phyloP scores from a whole-genome alignment of 2,888 invertebrate genomes.

The Sinhomidia bicolor region DNA sequence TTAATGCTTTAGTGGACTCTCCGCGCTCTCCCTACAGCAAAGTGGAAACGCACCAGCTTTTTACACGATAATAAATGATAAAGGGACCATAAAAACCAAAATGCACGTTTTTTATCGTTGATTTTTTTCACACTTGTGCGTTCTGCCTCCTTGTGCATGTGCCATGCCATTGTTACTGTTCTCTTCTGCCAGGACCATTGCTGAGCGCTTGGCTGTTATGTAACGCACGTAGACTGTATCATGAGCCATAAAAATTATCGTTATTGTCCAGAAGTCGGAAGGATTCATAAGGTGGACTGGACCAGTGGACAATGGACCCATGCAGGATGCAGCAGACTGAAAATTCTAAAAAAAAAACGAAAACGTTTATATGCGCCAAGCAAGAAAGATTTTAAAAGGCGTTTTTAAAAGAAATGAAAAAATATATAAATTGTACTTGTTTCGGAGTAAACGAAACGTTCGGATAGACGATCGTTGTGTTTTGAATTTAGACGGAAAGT shows the following conservation, averaged over 20 bases:
- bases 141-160: too few species aligned
- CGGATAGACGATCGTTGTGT: too few species aligned
- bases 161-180: conserved; percentile 18
- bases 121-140: conserved; percentile 50
- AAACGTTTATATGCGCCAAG: conserved; percentile 29
- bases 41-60: not conserved
- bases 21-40: not conserved
- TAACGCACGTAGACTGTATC: conserved; percentile 15
- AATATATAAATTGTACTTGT: too few species aligned
- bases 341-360: too few species aligned
- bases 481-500: not conserved
- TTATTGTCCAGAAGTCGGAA: conserved; percentile 25
- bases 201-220: not conserved
- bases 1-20: conserved; percentile 33
- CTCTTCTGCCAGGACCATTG: not conserved
- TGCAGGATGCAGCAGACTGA: not conserved
- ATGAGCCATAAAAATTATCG: conserved; percentile 25
- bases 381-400: conserved; percentile 7
- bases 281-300: not conserved
- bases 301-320: not conserved
- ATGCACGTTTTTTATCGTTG: not conserved
- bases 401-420: not conserved
- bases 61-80: not conserved
- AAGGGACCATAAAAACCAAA: conserved; percentile 24
- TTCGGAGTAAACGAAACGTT: too few species aligned